Percentiles rank a stretch among this genome's conserved stretches.
Conservation (phyloP, 2,113 vertebrate species). For the Solea senegalensis region DNA sequence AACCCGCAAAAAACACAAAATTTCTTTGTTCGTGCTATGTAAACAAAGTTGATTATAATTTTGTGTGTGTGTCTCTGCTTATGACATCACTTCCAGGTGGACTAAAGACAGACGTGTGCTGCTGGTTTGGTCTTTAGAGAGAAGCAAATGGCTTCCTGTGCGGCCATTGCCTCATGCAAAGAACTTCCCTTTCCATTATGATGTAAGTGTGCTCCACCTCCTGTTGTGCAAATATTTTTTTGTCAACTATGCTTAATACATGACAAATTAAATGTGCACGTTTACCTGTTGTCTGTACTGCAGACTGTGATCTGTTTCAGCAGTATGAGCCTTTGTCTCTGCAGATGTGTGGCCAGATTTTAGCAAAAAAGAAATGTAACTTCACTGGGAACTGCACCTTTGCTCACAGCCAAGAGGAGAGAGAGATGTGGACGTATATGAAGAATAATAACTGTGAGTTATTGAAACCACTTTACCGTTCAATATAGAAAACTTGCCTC, state of each 20-base stretch:
- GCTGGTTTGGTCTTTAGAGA: slow-evolving; percentile 89
- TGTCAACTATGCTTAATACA: neutral
- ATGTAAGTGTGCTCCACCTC: slow-evolving; percentile 79
- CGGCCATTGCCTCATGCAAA: slow-evolving; percentile 90
- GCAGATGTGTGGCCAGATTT: slow-evolving; percentile 91
- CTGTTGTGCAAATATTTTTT: neutral
- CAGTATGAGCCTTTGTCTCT: slow-evolving; percentile 12
- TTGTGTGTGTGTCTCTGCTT: neutral
- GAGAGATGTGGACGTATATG: slow-evolving; percentile 98
- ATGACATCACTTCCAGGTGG: slow-evolving; percentile 82
- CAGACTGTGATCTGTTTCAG: neutral
- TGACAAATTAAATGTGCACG: no score
- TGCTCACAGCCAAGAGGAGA: slow-evolving; percentile 94
- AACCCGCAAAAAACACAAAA: neutral
- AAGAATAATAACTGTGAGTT: slow-evolving; percentile 93
- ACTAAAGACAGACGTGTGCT: slow-evolving; percentile 90
- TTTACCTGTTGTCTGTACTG: no score
- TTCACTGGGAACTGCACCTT: slow-evolving; percentile 93
- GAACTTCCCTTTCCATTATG: slow-evolving; percentile 89
- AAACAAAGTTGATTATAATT: no score
- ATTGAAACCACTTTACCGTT: neutral
- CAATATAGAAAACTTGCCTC: no score
- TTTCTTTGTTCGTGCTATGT: no score
- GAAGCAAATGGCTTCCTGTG: slow-evolving; percentile 92
- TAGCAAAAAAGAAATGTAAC: slow-evolving; percentile 89